A percentile compares a stretch with the other conserved stretches of the same genome.
Conservation (phyloP, 1,140 invertebrate genomes). For the Anadara kagoshimensis region DNA sequence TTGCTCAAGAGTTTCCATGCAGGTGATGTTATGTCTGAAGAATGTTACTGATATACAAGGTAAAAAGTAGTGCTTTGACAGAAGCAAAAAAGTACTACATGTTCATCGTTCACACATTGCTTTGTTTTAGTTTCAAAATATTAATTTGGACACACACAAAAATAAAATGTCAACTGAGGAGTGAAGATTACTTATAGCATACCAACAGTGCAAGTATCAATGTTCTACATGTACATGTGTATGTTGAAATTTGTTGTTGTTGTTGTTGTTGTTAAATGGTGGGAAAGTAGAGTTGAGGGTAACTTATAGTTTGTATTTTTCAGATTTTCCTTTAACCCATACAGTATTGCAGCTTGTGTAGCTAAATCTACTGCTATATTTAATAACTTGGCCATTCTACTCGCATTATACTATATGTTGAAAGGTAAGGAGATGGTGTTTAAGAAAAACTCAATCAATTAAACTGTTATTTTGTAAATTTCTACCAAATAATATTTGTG, state of each 20-base stretch:
- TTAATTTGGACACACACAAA: neutral
- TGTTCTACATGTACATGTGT: too few relatives aligned
- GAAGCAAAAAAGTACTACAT: too few relatives aligned
- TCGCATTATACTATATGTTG: constrained; percentile 81
- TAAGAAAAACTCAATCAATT: neutral
- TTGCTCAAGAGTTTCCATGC: neutral
- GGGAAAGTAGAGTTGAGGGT: too few relatives aligned
- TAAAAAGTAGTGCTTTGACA: too few relatives aligned
- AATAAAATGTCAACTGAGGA: neutral
- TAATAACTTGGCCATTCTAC: constrained; percentile 79
- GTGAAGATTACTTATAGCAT: neutral
- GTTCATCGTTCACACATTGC: too few relatives aligned
- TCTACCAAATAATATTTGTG: neutral
- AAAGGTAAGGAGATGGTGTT: constrained; percentile 75
- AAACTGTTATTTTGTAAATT: neutral
- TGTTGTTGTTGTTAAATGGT: too few relatives aligned
- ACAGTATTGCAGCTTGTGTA: constrained; percentile 91
- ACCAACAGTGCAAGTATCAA: neutral
- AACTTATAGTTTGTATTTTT: constrained; percentile 73
- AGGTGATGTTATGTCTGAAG: neutral
- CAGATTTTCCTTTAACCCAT: constrained; percentile 95
- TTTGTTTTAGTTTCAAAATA: neutral
- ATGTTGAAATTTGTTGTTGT: too few relatives aligned
- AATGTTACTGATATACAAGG: too few relatives aligned
- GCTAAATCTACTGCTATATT: constrained; percentile 93